Evolutionary conservation across 2,888 invertebrate species (phyloP), one percentile per base, ranked within the genome.

Genomic region (Pseudolycoriella hygida): DNA sequence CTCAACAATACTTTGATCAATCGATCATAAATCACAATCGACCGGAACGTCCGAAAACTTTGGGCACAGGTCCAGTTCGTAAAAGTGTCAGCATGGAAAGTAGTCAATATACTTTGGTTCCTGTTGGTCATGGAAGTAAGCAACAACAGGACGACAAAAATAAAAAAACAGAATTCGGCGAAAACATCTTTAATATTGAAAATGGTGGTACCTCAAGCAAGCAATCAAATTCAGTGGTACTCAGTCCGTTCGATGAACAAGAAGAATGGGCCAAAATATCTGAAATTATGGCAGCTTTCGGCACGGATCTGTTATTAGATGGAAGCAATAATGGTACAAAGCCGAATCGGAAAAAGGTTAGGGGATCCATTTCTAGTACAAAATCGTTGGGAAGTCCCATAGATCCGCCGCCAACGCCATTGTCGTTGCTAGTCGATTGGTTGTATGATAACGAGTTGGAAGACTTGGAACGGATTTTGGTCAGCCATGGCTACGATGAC

Each of bases 231-330:
- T 54, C 25, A 4, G 39, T 17, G 3, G 39, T 39, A 3, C 72
- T 90, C 54, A 88, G 87, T 59, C 88, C 89, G 2, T 89, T 89
- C 64, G 88, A 92, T 68, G 90, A 92, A 60, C 69, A 86, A 67
- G 89, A 90, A 67, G 93, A 94, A 68, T 93, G 94, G 88, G 88
- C 88, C 18, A 88, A 92, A 68, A 92, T 94, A 56, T 87, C 88
- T 42, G 89, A 92, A 67, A 93, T 93, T 56, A 87, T 94, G 81
- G 89, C 89, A 39, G 87, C 89, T 2, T 88, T 94, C 59, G 90
- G 92, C 49, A 85, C 83, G 51, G 84, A 83, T 46, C 73, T 86
- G 31, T 78, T 85, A 12, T 4, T 12, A 12, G 34, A 34, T 34
- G 34, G 15, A 14, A 34, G 15, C 34, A 14, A 34, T 14, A 34